Evolutionary conservation across 2,888 invertebrate species (phyloP), one percentile per base, ranked within the genome.

Genomic region (Sinodicranocentrus sp.): DNA sequence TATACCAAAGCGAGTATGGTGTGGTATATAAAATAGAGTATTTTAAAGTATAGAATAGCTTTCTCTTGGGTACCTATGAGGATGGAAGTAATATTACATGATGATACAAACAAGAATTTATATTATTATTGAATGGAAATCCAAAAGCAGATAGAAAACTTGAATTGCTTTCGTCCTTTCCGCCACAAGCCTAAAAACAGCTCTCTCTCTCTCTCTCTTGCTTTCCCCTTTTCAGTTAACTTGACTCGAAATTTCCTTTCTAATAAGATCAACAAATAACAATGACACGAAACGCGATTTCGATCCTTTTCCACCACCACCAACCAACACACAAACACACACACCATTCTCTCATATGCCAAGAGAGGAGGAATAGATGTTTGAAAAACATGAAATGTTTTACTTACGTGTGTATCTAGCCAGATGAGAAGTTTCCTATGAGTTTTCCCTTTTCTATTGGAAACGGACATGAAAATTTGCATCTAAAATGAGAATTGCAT

Each of bases 191-290:
- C 19, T 10, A 25, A 44, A 44, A 44, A n/a, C n/a, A n/a, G n/a
- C n/a, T n/a, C n/a, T n/a, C n/a, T n/a, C n/a, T n/a, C n/a, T n/a
- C n/a, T n/a, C n/a, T n/a, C n/a, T n/a, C n/a, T n/a, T n/a, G n/a
- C n/a, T n/a, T n/a, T n/a, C n/a, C n/a, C n/a, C n/a, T 10, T 48
- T 48, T 48, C 21, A 65, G 43, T 43, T 65, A 39, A 23, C 65
- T 65, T 43, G 10, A 65, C 65, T 65, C 65, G 10, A 65, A 65
- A 65, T 43, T n/a, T 65, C 33, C 25, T n/a, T 17, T 43, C 21
- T 80, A 80, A 80, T 68, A 73, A 59, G 67, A 80, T 80, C 73
- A 72, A 73, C 80, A 80, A 80, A 80, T 73, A 80, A 80, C 73
- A 73, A 73, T 67, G 67, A 67, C 73, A 72, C 43, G 67, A 65